These are phyloP conservation scores for Centropyge bicolor DNA, from an alignment of 2,797 vertebrate genomes.

Conservation along the genomic window DNA sequence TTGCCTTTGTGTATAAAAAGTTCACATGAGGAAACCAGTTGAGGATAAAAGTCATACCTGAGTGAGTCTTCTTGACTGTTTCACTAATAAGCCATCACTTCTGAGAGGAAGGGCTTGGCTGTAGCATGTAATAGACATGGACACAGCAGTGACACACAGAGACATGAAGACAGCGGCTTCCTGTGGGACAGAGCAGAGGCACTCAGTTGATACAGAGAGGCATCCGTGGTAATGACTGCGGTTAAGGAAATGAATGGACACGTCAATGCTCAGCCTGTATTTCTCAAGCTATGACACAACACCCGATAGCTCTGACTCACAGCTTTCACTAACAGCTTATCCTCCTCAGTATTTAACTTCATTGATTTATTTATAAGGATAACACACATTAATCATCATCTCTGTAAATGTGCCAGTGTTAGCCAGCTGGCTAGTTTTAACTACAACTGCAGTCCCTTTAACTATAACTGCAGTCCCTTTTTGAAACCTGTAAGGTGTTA, in stretches of 20 bases:
- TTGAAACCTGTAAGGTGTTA: too few species aligned
- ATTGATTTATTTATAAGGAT: too few species aligned
- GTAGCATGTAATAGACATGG: slow-evolving; percentile 31
- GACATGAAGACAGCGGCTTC: slow-evolving; percentile 10
- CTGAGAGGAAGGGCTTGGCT: neutral
- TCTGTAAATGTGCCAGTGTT: too few species aligned
- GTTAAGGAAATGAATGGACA: slow-evolving; percentile 40
- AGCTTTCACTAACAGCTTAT: slow-evolving; percentile 4
- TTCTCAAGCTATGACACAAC: slow-evolving; percentile 22
- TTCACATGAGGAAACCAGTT: slow-evolving; percentile 18
- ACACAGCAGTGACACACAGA: slow-evolving; percentile 17
- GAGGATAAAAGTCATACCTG: neutral
- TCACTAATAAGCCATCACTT: slow-evolving; percentile 4
- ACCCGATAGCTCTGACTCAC: neutral
- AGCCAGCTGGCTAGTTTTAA: too few species aligned
- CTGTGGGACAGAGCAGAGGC: slow-evolving; percentile 25
- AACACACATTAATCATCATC: too few species aligned
- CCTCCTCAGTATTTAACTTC: too few species aligned
- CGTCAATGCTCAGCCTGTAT: slow-evolving; percentile 13
- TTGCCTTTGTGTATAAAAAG: slow-evolving; percentile 13
- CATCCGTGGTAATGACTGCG: slow-evolving; percentile 40
- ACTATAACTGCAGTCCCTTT: too few species aligned
- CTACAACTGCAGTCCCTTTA: too few species aligned
- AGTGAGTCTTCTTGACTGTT: slow-evolving; percentile 5
- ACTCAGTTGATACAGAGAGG: slow-evolving; percentile 49